Conservation (phyloP, 1,140 invertebrate genomes). For the Anadara kagoshimensis region DNA sequence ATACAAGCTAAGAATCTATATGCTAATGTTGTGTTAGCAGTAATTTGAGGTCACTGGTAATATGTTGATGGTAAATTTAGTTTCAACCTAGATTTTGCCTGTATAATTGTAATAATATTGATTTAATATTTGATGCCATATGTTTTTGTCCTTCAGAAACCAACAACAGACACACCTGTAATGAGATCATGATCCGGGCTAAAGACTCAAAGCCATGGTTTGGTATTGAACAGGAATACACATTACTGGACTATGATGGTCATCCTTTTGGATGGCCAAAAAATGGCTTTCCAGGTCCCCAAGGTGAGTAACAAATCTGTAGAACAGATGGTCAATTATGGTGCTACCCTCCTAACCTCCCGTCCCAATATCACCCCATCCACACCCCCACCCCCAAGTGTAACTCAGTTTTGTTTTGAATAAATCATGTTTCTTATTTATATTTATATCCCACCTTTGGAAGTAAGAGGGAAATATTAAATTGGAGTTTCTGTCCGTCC, state of each 20-base stretch:
- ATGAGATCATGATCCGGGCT: constrained; percentile 83
- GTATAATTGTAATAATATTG: background rate
- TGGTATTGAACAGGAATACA: constrained; percentile 96
- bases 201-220: constrained; percentile 93
- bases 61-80: no score
- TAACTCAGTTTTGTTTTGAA: no score
- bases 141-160: constrained; percentile 72
- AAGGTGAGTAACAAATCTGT: constrained; percentile 68
- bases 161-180: constrained; percentile 86
- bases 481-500: no score
- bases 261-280: constrained; percentile 97
- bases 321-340: background rate
- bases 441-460: no score
- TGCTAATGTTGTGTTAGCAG: no score
- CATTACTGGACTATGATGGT: constrained; percentile 89
- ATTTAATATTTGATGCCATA: background rate
- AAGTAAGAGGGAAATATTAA: no score
- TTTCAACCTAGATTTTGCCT: background rate
- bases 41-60: no score
- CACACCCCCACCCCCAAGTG: no score
- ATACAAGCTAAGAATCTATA: no score
- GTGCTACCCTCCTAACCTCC: no score
- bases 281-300: constrained; percentile 93
- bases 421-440: no score
- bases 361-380: no score